Conservation (phyloP, 2,113 vertebrate species). For the Neodontobutis hainanensis region DNA sequence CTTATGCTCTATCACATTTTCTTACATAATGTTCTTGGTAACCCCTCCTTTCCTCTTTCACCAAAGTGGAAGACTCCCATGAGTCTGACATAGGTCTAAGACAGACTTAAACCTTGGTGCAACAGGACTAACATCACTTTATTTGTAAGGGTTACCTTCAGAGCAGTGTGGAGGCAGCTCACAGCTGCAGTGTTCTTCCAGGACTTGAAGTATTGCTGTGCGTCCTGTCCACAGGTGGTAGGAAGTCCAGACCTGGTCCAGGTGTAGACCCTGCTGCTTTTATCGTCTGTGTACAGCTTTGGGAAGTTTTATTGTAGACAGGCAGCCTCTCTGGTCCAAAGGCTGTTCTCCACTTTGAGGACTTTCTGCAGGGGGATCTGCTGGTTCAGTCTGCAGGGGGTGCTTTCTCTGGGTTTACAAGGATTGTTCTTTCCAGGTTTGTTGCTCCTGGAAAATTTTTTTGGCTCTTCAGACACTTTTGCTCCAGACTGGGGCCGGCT, state of each 20-base stretch:
- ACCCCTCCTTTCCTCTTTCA: no score
- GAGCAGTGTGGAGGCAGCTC: constrained; percentile 3
- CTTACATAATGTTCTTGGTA: no score
- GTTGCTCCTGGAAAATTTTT: no score
- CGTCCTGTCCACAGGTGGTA: constrained; percentile 70
- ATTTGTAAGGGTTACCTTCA: background rate
- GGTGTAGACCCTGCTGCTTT: constrained; percentile 48
- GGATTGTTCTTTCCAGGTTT: background rate
- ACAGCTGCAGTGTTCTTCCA: constrained; percentile 73
- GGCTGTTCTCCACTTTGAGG: background rate
- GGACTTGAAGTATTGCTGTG: constrained; percentile 70
- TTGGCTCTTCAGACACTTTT: background rate
- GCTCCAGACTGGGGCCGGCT: background rate
- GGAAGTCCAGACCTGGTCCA: constrained; percentile 45
- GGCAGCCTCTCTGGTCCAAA: background rate
- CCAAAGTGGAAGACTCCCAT: no score
- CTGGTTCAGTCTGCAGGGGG: background rate
- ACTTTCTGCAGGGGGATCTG: background rate
- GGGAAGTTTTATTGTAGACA: background rate
- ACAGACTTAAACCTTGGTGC: constrained; percentile 10
- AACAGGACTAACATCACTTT: constrained; percentile 52
- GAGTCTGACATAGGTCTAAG: no score
- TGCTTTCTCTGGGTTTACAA: background rate
- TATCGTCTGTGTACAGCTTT: constrained; percentile 3
- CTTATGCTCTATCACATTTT: no score